Percentiles rank a stretch among this genome's conserved stretches.
phyloP scores from a whole-genome alignment of 1,140 invertebrate genomes.

The Cyphomyrmex costatus region DNA sequence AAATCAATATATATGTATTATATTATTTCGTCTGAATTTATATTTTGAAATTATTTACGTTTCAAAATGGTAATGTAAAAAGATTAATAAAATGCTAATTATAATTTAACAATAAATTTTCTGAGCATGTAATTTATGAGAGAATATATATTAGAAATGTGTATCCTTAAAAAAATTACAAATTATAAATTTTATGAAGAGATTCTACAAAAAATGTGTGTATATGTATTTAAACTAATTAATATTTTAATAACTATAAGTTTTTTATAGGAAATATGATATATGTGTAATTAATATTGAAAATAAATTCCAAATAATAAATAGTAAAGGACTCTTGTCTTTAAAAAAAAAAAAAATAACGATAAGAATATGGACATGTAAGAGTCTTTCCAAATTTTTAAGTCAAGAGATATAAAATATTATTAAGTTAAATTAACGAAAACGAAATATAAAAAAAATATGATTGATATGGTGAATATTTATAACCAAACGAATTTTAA shows the following conservation, averaged over 20 bases:
- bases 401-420: no score
- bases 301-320: no score
- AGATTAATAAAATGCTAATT: not conserved
- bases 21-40: not conserved
- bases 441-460: no score
- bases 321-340: no score
- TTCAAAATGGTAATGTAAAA: not conserved
- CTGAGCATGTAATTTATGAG: not conserved
- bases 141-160: not conserved
- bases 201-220: not conserved
- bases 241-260: not conserved
- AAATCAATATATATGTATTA: not conserved
- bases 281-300: not conserved
- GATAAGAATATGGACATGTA: no score
- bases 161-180: not conserved
- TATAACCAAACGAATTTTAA: no score
- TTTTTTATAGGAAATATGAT: not conserved
- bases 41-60: conserved; percentile 22
- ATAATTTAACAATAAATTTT: conserved; percentile 9
- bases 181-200: not conserved
- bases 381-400: no score
- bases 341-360: no score
- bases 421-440: no score
- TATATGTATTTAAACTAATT: not conserved
- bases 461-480: no score